Evolutionary conservation across 2,113 vertebrate species (phyloP).

Genomic region (Puma concolor): DNA sequence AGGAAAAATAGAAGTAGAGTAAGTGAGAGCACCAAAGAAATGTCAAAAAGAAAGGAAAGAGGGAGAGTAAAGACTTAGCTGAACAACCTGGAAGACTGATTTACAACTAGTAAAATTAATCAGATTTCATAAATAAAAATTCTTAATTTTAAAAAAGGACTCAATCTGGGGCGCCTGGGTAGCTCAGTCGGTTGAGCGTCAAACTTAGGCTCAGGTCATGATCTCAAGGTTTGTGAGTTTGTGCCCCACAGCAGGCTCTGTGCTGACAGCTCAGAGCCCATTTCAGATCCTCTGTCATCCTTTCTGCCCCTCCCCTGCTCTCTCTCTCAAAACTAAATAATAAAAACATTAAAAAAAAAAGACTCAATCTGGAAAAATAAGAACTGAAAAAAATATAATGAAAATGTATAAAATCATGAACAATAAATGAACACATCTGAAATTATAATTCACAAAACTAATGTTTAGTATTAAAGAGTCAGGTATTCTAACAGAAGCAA

Average conservation of each 20-base stretch:
- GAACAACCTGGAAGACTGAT: background rate
- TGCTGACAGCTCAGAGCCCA: too few relatives aligned
- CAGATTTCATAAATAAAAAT: constrained; percentile 28
- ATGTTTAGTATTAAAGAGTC: background rate
- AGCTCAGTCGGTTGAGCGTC: too few relatives aligned
- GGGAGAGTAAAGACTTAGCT: background rate
- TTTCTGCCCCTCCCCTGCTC: too few relatives aligned
- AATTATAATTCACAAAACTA: constrained; percentile 30
- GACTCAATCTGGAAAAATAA: background rate
- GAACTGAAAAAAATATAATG: background rate
- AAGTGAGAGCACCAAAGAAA: constrained; percentile 51
- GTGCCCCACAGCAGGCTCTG: too few relatives aligned
- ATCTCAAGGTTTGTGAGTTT: too few relatives aligned
- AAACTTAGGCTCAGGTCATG: too few relatives aligned
- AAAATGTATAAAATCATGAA: constrained; percentile 40
- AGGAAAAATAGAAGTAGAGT: background rate
- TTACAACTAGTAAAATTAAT: constrained; percentile 16
- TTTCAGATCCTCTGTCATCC: too few relatives aligned
- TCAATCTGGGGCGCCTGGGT: background rate
- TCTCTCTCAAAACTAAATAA: too few relatives aligned
- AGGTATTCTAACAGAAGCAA: constrained; percentile 38
- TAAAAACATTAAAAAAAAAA: background rate
- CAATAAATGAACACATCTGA: background rate
- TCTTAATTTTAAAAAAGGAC: background rate
- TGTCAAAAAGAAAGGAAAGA: background rate